These are phyloP conservation scores for Siphamia tubifer DNA, from an alignment of 2,113 vertebrate species.

Conservation along the genomic window DNA sequence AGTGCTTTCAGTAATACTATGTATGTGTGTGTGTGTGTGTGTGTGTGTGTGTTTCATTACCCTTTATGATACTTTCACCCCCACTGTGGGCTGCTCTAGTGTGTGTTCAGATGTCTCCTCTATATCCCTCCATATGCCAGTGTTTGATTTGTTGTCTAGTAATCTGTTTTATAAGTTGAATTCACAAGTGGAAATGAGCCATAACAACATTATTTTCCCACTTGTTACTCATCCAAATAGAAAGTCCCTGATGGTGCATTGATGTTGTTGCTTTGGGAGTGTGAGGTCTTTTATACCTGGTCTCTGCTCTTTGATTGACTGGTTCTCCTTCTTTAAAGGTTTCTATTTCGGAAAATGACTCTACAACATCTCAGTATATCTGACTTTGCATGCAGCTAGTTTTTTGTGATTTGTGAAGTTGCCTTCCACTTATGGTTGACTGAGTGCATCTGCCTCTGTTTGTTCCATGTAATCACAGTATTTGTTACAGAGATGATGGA, in stretches of 20 bases:
- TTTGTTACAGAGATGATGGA: constrained; percentile 41
- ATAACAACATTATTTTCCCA: neutral
- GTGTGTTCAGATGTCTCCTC: constrained; percentile 45
- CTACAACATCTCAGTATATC: neutral
- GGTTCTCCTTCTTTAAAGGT: neutral
- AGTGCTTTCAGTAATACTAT: no score
- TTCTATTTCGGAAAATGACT: neutral
- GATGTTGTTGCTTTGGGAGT: neutral
- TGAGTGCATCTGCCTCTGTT: constrained; percentile 3
- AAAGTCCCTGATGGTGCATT: neutral
- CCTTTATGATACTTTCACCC: constrained; percentile 38
- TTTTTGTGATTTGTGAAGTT: constrained; percentile 21
- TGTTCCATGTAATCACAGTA: constrained; percentile 34
- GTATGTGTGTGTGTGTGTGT: constrained; percentile 1
- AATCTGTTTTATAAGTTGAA: constrained; percentile 39
- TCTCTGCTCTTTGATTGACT: neutral
- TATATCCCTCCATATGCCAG: constrained; percentile 17
- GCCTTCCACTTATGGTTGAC: constrained; percentile 18
- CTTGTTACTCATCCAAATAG: constrained; percentile 16
- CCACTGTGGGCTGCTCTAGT: constrained; percentile 14
- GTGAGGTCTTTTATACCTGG: neutral
- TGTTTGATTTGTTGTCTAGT: constrained; percentile 36
- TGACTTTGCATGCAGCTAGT: no score
- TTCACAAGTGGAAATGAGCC: constrained; percentile 24
- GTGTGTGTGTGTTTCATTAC: neutral